Evolutionary conservation across 2,113 vertebrate species (phyloP).

Genomic region (Fulica atra): DNA sequence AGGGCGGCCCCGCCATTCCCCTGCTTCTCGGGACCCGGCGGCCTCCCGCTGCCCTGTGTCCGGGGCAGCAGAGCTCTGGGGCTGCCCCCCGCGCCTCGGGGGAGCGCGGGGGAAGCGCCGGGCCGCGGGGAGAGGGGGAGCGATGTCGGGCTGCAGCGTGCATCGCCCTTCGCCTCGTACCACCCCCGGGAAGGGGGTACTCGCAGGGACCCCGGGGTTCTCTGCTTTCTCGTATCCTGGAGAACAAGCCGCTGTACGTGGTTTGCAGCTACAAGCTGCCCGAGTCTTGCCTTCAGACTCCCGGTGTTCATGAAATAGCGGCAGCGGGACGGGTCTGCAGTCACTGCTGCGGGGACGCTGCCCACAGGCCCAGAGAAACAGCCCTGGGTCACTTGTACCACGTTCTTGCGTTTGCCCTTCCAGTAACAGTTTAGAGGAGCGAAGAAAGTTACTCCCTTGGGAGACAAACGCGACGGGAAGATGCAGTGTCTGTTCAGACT

Average conservation of each 20-base stretch:
- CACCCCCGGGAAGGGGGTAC: accelerated
- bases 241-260: no score
- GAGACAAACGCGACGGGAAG: no score
- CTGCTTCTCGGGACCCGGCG: not conserved
- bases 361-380: no score
- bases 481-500: accelerated
- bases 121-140: accelerated
- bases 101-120: accelerated
- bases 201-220: no score
- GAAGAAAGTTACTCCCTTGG: not conserved
- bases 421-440: not conserved
- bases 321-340: not conserved
- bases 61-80: not conserved
- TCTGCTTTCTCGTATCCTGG: no score
- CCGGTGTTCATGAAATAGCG: not conserved
- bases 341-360: no score
- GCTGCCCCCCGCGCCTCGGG: not conserved
- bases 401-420: accelerated
- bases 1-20: not conserved
- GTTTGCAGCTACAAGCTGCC: accelerated
- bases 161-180: accelerated
- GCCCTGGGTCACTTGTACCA: no score
- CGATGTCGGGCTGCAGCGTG: accelerated
- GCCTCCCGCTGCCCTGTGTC: no score
- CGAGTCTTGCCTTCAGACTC: not conserved